These are phyloP conservation scores for Cyrtonyx montezumae DNA, from an alignment of 2,113 vertebrate species.

Conservation along the genomic window DNA sequence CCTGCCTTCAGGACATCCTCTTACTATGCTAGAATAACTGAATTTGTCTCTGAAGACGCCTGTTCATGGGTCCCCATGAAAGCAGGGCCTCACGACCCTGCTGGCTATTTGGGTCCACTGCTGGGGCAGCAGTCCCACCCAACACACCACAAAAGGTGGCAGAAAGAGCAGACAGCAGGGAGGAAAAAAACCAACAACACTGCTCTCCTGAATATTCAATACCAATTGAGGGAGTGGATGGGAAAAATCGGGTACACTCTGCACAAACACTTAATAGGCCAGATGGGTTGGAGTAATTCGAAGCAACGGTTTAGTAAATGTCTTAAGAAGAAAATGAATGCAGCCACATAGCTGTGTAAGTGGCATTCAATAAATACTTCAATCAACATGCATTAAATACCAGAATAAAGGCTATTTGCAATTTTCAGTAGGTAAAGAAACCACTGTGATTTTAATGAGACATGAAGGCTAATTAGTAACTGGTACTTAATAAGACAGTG, in stretches of 20 bases:
- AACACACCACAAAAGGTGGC: fast-evolving
- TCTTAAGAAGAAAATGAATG: slow-evolving; percentile 40
- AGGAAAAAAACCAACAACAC: neutral
- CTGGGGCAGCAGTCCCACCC: neutral
- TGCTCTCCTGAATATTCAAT: slow-evolving; percentile 43
- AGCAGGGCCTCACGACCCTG: too few species aligned
- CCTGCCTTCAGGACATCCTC: neutral
- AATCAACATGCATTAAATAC: slow-evolving; percentile 49
- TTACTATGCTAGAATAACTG: neutral
- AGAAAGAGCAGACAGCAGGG: neutral
- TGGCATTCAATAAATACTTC: slow-evolving; percentile 57
- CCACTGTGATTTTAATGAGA: slow-evolving; percentile 42
- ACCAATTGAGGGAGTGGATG: slow-evolving; percentile 48
- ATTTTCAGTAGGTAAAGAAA: slow-evolving; percentile 35
- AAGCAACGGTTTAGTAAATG: slow-evolving; percentile 36
- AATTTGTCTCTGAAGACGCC: neutral
- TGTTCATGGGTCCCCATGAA: neutral
- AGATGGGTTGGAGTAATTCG: slow-evolving; percentile 54
- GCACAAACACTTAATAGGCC: slow-evolving; percentile 42
- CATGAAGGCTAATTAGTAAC: slow-evolving; percentile 45
- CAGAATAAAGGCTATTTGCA: slow-evolving; percentile 48
- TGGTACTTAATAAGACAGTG: slow-evolving; percentile 12
- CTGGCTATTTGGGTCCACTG: too few species aligned
- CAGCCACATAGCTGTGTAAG: slow-evolving; percentile 50
- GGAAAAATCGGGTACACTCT: slow-evolving; percentile 43